phyloP scores from a whole-genome alignment of 2,888 invertebrate species.

The Odontocerum albicorne region DNA sequence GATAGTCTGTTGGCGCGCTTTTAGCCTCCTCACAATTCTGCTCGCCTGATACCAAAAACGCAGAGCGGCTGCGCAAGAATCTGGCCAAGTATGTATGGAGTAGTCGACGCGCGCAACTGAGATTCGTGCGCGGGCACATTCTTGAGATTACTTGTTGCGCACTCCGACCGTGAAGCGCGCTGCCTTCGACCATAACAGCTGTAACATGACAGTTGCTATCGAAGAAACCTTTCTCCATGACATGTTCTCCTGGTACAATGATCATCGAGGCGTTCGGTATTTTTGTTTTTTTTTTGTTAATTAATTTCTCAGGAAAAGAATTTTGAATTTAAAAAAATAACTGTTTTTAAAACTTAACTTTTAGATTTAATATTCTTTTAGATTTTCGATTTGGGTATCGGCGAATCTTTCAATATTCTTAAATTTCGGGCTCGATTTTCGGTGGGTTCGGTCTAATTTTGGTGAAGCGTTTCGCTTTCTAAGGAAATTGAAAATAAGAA shows the following conservation, averaged over 20 bases:
- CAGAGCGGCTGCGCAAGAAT: slow-evolving; percentile 34
- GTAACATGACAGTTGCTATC: slow-evolving; percentile 11
- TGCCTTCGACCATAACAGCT: slow-evolving; percentile 10
- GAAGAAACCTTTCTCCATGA: slow-evolving; percentile 8
- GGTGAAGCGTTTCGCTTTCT: too few relatives aligned
- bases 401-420: too few relatives aligned
- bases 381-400: too few relatives aligned
- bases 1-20: too few relatives aligned
- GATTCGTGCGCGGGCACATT: slow-evolving; percentile 26
- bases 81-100: slow-evolving; percentile 12
- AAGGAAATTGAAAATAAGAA: too few relatives aligned
- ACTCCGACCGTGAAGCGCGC: slow-evolving; percentile 18
- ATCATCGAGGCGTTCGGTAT: slow-evolving; percentile 19
- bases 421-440: too few relatives aligned
- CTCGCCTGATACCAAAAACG: slow-evolving; percentile 29
- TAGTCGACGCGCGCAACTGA: slow-evolving; percentile 10
- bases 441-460: too few relatives aligned
- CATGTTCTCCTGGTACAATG: slow-evolving; percentile 23
- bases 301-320: too few relatives aligned
- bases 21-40: slow-evolving; percentile 22
- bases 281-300: background rate
- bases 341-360: too few relatives aligned
- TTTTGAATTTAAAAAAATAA: too few relatives aligned
- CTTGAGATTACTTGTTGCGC: slow-evolving; percentile 18
- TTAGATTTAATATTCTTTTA: too few relatives aligned